Percentiles rank a stretch among this genome's conserved stretches.
These are phyloP conservation scores for Alexandromys oeconomus DNA, from an alignment of 2,797 vertebrate genomes.

Conservation along the genomic window DNA sequence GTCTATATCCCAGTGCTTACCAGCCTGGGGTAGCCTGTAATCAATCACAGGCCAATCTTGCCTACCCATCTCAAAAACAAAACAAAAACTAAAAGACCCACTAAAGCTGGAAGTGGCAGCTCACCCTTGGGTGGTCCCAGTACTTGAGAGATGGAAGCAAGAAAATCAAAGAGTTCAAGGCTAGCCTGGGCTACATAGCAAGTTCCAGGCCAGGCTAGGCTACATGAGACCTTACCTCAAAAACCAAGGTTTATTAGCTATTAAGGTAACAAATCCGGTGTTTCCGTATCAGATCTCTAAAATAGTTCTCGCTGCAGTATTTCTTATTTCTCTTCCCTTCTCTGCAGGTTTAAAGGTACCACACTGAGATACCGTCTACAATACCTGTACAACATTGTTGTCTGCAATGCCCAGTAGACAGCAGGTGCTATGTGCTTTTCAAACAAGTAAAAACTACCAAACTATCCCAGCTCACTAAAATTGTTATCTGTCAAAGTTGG, in stretches of 20 bases:
- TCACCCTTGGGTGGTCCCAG: neutral
- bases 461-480: slow-evolving; percentile 47
- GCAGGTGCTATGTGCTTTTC: neutral
- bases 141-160: neutral
- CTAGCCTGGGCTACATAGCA: neutral
- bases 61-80: neutral
- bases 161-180: neutral
- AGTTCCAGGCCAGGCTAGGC: neutral
- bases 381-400: neutral
- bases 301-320: neutral
- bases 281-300: neutral
- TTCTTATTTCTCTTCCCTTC: neutral
- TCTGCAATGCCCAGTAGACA: neutral
- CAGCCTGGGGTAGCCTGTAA: neutral
- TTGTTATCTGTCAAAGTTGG: slow-evolving; percentile 3
- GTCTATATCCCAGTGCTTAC: neutral
- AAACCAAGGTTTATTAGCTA: neutral
- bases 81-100: slow-evolving; percentile 24
- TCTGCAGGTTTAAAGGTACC: neutral
- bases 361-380: neutral
- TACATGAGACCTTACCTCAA: neutral
- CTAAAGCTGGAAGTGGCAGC: neutral
- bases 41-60: neutral
- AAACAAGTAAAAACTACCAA: slow-evolving; percentile 35
- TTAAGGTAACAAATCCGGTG: neutral